Evolutionary conservation across 2,888 invertebrate species (phyloP).

Genomic region (Hanleya hanleyi): DNA sequence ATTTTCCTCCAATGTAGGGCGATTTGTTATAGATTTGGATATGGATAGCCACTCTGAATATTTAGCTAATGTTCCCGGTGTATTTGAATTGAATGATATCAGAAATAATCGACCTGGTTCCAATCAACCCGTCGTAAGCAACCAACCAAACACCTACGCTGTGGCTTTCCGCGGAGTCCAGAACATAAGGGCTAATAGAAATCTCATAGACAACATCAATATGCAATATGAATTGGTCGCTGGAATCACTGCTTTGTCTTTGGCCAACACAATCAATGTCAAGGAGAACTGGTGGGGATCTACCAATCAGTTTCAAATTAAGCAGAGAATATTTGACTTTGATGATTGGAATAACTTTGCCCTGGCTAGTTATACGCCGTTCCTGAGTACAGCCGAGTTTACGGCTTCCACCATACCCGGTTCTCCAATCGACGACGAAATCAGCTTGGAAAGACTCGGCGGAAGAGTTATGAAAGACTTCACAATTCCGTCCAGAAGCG

Average conservation of each 20-base stretch:
- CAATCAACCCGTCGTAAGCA: conserved; percentile 31
- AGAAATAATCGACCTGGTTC: conserved; percentile 46
- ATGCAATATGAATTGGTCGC: conserved; percentile 90
- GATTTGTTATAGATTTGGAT: conserved; percentile 88
- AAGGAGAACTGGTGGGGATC: conserved; percentile 98
- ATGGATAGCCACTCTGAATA: conserved; percentile 93
- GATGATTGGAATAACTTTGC: conserved; percentile 99
- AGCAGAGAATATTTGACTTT: conserved; percentile 93
- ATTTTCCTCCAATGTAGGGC: conserved; percentile 86
- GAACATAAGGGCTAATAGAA: conserved; percentile 91
- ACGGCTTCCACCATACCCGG: conserved; percentile 53
- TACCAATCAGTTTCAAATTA: conserved; percentile 82
- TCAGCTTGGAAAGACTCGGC: conserved; percentile 61
- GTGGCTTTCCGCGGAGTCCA: conserved; percentile 96
- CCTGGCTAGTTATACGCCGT: conserved; percentile 92
- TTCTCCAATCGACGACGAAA: conserved; percentile 41
- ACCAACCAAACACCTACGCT: conserved; percentile 78
- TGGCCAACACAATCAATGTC: conserved; percentile 90
- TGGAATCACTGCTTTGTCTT: conserved; percentile 87
- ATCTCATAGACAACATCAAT: conserved; percentile 83
- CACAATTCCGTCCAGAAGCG: conserved; percentile 45
- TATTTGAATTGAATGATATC: conserved; percentile 56
- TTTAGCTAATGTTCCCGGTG: conserved; percentile 84
- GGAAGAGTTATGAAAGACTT: conserved; percentile 79
- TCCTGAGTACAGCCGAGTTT: conserved; percentile 78